Base-by-base conservation (phyloP, 2,888 invertebrate species). In the Hyalella azteca region DNA sequence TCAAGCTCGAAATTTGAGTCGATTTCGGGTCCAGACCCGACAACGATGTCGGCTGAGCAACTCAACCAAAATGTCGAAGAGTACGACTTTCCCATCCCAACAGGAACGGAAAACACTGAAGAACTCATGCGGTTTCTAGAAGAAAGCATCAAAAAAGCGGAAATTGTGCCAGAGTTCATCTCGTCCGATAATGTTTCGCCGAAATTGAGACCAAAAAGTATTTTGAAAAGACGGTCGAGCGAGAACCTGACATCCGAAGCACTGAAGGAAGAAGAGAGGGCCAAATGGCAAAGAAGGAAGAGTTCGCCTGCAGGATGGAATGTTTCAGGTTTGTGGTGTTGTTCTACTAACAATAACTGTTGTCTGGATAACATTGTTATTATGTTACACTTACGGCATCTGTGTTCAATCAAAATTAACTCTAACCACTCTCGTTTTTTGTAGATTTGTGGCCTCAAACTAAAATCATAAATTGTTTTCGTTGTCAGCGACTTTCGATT, bases 41-140 rank as follows among this genome's bases (percentile, higher is more conserved):
- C 82, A 29, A 82, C 80, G 50, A 84, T 84, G 84, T 80, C 84
- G 15, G 82, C 84, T 11, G 82, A 82, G 39, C 81, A 84, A 76
- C 81, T 84, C 19, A 84, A 84, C 66, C 82, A 82, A 49, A 84
- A 84, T 39, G 84, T 84, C 2, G 84, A 84, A 54, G 84, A 84
- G 60, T 84, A 84, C 48, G 84, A 84, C 66, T 84, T 84, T 50
- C 84, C 84, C 7, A 82, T 84, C 4, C 84, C 84, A 2, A 84
- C 84, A 22, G 84, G 84, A 5, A 82, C 78, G n/a, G 84, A 84
- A 60, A 79, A 84, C 76, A 81, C 81, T 3, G 79, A 81, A 11
- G 84, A 84, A 40, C 60, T 84, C 7, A 78, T 84, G 77, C 79
- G 45, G 36, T 82, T 82, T 66, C 77, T 84, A 19, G 82, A 84